Evolutionary conservation across 1,140 invertebrate genomes (phyloP).

Genomic region (Mylabris phalerata): DNA sequence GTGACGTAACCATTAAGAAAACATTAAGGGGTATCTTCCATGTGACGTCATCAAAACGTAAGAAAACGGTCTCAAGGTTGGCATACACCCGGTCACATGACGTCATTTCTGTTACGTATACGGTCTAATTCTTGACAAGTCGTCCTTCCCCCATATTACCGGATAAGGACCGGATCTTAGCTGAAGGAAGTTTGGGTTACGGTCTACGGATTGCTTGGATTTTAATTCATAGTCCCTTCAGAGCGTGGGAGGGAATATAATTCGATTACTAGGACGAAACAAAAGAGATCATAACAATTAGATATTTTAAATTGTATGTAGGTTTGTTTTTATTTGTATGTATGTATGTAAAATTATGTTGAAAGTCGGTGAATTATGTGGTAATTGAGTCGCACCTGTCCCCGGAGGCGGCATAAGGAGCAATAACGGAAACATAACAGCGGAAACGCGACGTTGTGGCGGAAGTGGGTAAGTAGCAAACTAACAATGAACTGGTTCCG

Average conservation of each 20-base stretch:
- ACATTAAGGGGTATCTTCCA: too few species aligned
- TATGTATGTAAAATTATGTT: too few species aligned
- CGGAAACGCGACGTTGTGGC: conserved; percentile 30
- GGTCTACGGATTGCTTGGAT: neutral
- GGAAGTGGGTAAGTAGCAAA: conserved; percentile 33
- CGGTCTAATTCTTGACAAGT: conserved; percentile 10
- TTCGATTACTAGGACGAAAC: too few species aligned
- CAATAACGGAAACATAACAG: conserved; percentile 25
- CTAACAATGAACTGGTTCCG: conserved; percentile 32
- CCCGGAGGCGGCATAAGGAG: conserved; percentile 14
- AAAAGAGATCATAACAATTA: too few species aligned
- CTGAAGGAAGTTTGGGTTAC: conserved; percentile 7
- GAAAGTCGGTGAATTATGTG: neutral
- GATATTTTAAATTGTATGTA: too few species aligned
- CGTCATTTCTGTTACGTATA: conserved; percentile 10
- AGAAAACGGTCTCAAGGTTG: conserved; percentile 41
- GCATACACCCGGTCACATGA: conserved; percentile 36
- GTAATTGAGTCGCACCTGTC: conserved; percentile 13
- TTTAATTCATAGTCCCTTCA: too few species aligned
- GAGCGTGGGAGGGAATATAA: too few species aligned
- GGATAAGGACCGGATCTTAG: too few species aligned
- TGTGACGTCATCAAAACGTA: conserved; percentile 9
- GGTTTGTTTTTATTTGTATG: too few species aligned
- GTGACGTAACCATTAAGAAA: conserved; percentile 26
- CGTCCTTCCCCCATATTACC: too few species aligned